Base-by-base conservation (phyloP, 2,888 invertebrate species). In the Pemphredon lugubris region DNA sequence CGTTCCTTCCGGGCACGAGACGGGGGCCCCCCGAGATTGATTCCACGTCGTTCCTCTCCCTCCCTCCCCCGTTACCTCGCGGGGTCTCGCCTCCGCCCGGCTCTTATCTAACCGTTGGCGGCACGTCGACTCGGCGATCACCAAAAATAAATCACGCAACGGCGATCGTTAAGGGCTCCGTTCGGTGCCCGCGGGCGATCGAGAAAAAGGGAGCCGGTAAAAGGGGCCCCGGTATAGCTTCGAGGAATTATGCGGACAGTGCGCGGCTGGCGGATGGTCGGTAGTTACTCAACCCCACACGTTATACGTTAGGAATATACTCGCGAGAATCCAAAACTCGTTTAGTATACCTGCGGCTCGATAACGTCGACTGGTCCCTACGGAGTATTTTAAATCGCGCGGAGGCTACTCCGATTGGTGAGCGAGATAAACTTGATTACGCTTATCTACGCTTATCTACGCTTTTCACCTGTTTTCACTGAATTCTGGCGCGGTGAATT, bases 81-180 rank as follows among this genome's bases (percentile, higher is more conserved):
- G 6, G 26, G 16, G n/a, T 44, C 40, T 57, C 67, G 55, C 59
- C 50, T 21, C 34, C 50, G 45, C n/a, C 40, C n/a, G n/a, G 37
- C 26, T 58, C 71, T 75, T 78, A 77, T 78, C 79, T 78, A 44
- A 37, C n/a, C 30, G 47, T 2, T 47, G 42, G 18, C 53, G 58
- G 51, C 54, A 26, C 51, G 64, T 64, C 55, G 64, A 53, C 65
- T 64, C 48, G 37, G 66, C 58, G 74, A 72, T 81, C 84, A 81
- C 83, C 85, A 84, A 85, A 87, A 87, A 83, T 86, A 87, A 87
- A 87, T 87, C 86, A 86, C 82, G 79, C 84, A 77, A 83, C 80
- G 75, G 72, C 77, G 82, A 85, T 85, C 85, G 85, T 84, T 83
- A 83, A n/a, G 75, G 74, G 63, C 53, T 51, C 50, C 67, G 44